phyloP scores from a whole-genome alignment of 2,797 vertebrate species.

The Cossypha heuglini region DNA sequence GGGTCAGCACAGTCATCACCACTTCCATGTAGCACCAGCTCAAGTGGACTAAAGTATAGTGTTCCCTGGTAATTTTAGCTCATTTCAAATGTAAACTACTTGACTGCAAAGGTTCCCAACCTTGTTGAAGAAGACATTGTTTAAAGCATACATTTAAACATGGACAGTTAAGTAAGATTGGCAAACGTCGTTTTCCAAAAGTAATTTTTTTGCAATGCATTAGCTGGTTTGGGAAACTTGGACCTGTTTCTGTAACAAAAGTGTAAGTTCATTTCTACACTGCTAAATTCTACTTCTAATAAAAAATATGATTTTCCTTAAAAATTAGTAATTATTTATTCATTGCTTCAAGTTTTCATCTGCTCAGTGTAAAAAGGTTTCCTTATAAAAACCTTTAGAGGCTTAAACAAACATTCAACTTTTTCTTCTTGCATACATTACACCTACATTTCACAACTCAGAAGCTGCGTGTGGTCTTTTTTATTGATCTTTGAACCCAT shows the following conservation, averaged over 20 bases:
- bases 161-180: background rate
- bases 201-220: background rate
- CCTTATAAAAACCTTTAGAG: background rate
- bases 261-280: background rate
- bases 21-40: background rate
- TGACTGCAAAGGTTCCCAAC: background rate
- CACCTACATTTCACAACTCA: background rate
- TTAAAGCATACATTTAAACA: background rate
- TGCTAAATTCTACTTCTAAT: background rate
- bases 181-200: background rate
- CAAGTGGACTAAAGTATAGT: background rate
- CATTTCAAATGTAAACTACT: background rate
- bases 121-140: background rate
- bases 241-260: background rate
- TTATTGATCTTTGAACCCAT: background rate
- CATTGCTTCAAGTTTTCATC: background rate
- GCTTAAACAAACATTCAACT: background rate
- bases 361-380: background rate
- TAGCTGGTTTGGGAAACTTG: background rate
- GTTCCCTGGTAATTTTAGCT: background rate
- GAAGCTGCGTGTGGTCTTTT: background rate
- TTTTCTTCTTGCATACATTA: background rate
- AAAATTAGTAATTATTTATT: conserved; percentile 1
- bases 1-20: background rate
- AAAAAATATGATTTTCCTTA: background rate